Evolutionary conservation across 1,140 invertebrate species (phyloP), one percentile per base, ranked within the genome.

Genomic region (Sitobion miscanthi): DNA sequence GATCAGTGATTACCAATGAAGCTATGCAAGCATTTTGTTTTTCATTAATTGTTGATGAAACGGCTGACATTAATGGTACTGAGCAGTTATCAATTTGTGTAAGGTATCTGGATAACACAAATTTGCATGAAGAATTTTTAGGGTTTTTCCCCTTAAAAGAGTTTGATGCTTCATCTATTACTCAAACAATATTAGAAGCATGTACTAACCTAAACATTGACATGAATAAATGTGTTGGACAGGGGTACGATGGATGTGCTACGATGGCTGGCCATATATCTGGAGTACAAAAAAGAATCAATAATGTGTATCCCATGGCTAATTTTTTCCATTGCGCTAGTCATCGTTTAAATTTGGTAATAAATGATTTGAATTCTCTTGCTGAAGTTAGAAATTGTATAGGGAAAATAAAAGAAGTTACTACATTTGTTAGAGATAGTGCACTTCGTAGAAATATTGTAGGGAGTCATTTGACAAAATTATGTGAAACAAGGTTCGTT

Each of bases 281-380:
- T 85, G 94, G 94, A 42, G 94, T 94, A 17, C 94, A 95, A 94
- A 94, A 94, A 94, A 38, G 94, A 93, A 95, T 95, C 90, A 94
- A 94, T 90, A 91, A 94, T 94, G 94, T 93, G 90, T 94, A 94
- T 94, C 92, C 94, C 54, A 94, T 82, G 91, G 94, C 94, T 25
- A 49, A 90, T 87, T 95, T 94, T 94, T 94, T 94, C 85, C 94
- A 94, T 94, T 95, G 94, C 94, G 95, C 94, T 94, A 95, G 94
- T 94, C 94, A 94, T 94, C 94, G 86, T 94, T 94, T 95, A 86
- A 95, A 94, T 93, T 94, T 94, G 89, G 94, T 91, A 62, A 38
- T 94, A 4, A 87, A 52, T 54, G 49, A 92, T 82, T 69, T 92
- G n/a, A 94, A 42, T 52, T 20, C 30, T 35, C 3, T 54, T 17